Evolutionary conservation across 2,888 invertebrate species (phyloP).

Genomic region (Drosophila aldrichi): DNA sequence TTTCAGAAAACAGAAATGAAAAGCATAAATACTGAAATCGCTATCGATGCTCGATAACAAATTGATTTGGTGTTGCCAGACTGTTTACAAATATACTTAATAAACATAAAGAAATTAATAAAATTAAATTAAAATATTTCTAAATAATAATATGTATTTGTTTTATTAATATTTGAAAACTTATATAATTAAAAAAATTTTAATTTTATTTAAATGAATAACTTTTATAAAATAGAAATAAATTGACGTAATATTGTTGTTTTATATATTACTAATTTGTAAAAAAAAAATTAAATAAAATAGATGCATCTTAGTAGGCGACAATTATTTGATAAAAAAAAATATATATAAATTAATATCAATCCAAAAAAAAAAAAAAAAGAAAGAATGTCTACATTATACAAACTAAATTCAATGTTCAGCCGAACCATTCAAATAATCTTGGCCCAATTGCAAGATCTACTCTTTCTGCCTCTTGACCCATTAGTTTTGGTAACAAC

Average conservation of each 20-base stretch:
- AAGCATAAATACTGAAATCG: neutral
- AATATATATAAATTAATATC: neutral
- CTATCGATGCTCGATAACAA: neutral
- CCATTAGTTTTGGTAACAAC: constrained; percentile 23
- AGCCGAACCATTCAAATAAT: neutral
- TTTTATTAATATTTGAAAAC: neutral
- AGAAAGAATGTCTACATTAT: neutral
- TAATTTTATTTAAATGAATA: no score
- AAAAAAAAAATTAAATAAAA: no score
- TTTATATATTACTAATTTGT: no score
- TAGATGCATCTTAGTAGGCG: no score
- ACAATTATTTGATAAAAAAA: neutral
- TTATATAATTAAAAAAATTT: no score
- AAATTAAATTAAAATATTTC: neutral
- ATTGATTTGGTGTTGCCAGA: constrained; percentile 3
- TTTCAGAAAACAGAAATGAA: neutral
- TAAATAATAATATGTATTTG: neutral
- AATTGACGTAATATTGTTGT: no score
- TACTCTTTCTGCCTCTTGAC: constrained; percentile 25
- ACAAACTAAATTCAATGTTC: neutral
- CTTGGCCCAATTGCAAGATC: constrained; percentile 1
- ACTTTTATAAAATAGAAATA: no score
- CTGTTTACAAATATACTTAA: no score
- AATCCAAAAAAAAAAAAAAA: neutral
- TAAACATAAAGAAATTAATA: no score